phyloP scores from a whole-genome alignment of 2,113 vertebrate species.

The Xiphophorus hellerii region DNA sequence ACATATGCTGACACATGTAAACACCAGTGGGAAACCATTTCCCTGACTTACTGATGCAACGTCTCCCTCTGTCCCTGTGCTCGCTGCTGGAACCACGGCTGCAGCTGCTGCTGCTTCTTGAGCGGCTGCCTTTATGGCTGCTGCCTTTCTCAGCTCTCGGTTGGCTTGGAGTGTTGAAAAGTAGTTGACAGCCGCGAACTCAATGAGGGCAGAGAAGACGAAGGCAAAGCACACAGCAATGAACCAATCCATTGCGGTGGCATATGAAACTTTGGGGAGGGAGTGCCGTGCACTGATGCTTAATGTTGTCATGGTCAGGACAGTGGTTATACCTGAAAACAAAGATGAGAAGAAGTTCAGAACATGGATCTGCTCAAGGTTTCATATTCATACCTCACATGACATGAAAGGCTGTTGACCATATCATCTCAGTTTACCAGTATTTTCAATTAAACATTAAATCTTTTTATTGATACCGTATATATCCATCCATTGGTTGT shows the following conservation, averaged over 20 bases:
- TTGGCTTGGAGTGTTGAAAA: constrained; percentile 94
- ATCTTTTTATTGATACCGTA: no score
- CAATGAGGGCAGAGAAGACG: constrained; percentile 96
- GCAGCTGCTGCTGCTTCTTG: constrained; percentile 80
- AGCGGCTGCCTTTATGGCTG: constrained; percentile 78
- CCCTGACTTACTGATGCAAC: constrained; percentile 84
- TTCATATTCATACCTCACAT: not conserved
- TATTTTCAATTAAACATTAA: no score
- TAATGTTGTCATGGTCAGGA: constrained; percentile 94
- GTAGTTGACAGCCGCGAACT: constrained; percentile 98
- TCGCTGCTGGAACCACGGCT: constrained; percentile 39
- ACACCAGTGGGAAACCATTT: constrained; percentile 4
- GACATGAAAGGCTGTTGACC: no score
- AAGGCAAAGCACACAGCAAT: constrained; percentile 98
- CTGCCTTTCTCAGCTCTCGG: constrained; percentile 83
- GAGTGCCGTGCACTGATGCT: constrained; percentile 96
- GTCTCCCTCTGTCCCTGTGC: constrained; percentile 77
- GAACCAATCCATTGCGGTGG: constrained; percentile 98
- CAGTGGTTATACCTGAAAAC: constrained; percentile 90
- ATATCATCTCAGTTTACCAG: no score
- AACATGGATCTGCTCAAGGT: not conserved
- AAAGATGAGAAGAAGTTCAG: not conserved
- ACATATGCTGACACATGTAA: not conserved
- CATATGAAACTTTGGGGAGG: constrained; percentile 94
- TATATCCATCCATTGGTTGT: no score